Evolutionary conservation across 2,888 invertebrate genomes (phyloP).

Genomic region (Drosophila quinaria): DNA sequence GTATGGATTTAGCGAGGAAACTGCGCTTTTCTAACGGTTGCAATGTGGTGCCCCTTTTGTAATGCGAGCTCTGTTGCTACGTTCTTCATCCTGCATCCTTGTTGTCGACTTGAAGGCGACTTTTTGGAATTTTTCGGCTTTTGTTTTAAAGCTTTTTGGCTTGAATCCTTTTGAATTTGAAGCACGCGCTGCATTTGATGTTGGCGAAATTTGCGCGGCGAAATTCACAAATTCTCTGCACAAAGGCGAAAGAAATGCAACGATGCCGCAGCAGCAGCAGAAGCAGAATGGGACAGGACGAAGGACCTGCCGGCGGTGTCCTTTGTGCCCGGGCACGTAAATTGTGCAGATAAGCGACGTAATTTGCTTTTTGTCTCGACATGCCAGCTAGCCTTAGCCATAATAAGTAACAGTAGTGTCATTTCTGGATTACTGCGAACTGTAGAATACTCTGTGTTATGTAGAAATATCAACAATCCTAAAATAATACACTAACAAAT

Average conservation of each 20-base stretch:
- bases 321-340: constrained; percentile 61
- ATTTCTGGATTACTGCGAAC: neutral
- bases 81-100: constrained; percentile 25
- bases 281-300: constrained; percentile 1
- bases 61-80: constrained; percentile 20
- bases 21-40: constrained; percentile 50
- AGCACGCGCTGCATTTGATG: constrained; percentile 74
- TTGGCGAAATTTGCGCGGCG: constrained; percentile 67
- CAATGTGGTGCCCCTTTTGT: constrained; percentile 41
- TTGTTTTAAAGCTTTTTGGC: constrained; percentile 64
- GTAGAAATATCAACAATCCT: too few species aligned
- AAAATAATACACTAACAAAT: too few species aligned
- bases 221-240: constrained; percentile 65
- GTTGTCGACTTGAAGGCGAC: constrained; percentile 48
- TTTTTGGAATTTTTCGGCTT: constrained; percentile 54
- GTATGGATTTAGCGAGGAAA: constrained; percentile 48
- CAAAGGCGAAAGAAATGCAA: constrained; percentile 67
- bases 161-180: constrained; percentile 70
- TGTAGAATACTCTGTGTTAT: constrained; percentile 1
- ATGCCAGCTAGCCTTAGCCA: constrained; percentile 33
- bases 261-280: constrained; percentile 5
- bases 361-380: constrained; percentile 63
- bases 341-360: constrained; percentile 62
- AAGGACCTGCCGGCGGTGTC: constrained; percentile 38
- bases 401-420: constrained; percentile 22